Conservation (phyloP, 2,113 vertebrate species). For the Campylomormyrus numenius region DNA sequence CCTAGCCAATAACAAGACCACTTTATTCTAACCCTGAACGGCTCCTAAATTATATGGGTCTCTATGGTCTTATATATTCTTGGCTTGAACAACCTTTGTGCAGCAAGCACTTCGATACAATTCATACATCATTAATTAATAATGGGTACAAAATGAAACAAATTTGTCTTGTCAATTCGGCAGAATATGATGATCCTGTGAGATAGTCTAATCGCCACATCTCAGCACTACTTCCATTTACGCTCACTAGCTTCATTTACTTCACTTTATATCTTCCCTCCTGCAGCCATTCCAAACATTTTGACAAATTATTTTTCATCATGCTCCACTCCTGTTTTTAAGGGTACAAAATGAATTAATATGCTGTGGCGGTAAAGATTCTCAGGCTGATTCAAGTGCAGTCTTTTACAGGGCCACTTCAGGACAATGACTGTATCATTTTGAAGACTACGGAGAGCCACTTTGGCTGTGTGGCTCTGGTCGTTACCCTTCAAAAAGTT, state of each 20-base stretch:
- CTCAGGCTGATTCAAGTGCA: not conserved
- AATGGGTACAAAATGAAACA: not conserved
- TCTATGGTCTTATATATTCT: constrained; percentile 11
- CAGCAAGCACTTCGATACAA: constrained; percentile 1
- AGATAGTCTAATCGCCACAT: not conserved
- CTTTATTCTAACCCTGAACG: constrained; percentile 15
- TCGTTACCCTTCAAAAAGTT: not conserved
- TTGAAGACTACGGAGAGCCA: not conserved
- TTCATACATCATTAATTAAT: constrained; percentile 8
- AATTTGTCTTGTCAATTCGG: not conserved
- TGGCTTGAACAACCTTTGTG: constrained; percentile 4
- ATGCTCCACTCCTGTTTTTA: not conserved
- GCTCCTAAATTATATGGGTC: constrained; percentile 17
- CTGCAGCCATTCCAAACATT: not conserved
- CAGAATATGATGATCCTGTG: not conserved
- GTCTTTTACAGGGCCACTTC: not conserved
- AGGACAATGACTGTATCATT: not conserved
- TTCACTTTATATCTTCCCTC: not conserved
- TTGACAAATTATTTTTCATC: not conserved
- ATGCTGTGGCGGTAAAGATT: not conserved
- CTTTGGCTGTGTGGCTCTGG: not conserved
- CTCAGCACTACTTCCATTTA: not conserved
- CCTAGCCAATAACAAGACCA: constrained; percentile 17
- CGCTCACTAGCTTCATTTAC: not conserved
- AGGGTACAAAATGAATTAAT: not conserved